Conservation (phyloP, 1,140 invertebrate species). For the Pararge aegeria region DNA sequence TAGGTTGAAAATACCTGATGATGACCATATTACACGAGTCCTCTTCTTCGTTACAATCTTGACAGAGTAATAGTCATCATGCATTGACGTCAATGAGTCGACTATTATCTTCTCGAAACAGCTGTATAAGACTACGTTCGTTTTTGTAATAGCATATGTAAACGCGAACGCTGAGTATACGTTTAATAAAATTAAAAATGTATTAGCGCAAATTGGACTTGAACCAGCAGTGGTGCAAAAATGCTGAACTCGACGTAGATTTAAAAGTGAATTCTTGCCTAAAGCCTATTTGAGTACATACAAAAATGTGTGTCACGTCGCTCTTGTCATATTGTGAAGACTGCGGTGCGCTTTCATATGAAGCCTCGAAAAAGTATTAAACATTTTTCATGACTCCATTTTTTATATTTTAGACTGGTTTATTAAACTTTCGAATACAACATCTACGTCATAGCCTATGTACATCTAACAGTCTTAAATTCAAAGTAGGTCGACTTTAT, state of each 20-base stretch:
- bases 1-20: too few species aligned
- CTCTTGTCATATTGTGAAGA: conserved; percentile 19
- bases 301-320: conserved; percentile 22
- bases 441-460: not conserved
- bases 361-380: conserved; percentile 2
- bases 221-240: conserved; percentile 11
- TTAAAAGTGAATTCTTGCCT: conserved; percentile 15
- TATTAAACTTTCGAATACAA: not conserved
- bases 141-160: too few species aligned
- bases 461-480: too few species aligned
- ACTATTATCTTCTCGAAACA: too few species aligned
- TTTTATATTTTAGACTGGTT: not conserved
- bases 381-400: conserved; percentile 4
- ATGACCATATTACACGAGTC: too few species aligned
- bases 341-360: not conserved
- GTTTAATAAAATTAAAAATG: not conserved
- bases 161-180: too few species aligned
- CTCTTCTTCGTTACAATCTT: too few species aligned
- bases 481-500: too few species aligned
- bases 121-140: too few species aligned
- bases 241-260: conserved; percentile 10
- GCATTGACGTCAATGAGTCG: too few species aligned
- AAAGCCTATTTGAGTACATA: conserved; percentile 18
- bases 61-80: too few species aligned
- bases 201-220: conserved; percentile 12